Evolutionary conservation across 2,113 vertebrate genomes (phyloP), one percentile per base, ranked within the genome.

Genomic region (Rhinoptilus africanus): DNA sequence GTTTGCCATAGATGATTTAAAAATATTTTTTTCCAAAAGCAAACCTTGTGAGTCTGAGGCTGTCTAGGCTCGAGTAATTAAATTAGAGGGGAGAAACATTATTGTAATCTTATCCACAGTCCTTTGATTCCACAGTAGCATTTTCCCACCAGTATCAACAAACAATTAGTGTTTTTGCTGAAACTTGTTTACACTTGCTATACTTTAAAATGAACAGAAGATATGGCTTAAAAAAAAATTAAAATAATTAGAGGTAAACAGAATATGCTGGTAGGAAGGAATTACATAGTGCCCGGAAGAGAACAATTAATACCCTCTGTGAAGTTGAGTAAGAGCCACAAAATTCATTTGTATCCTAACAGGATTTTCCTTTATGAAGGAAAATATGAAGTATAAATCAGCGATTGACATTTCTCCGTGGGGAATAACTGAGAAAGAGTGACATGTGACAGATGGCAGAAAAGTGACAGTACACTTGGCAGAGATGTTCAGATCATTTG

Each of bases 381-480:
- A 66, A 96, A 91, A 90, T 34, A 64, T 37, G 77, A 66, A 93
- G 47, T 64, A 77, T 37, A 91, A 95, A 79, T 94, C 92, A 89
- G 28, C 1, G 0, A 69, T 32, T 92, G 94, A 87, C 84, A 89
- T 95, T 96, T 92, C 74, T 92, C 93, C 77, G 45, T 63, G 80
- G 71, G 91, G 89, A 88, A 75, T 12, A 78, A 54, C 68, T 34
- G 73, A 67, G 66, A 32, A 77, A 47, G 88, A 95, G 71, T 93
- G 92, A 92, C 37, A 60, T 24, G 28, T 95, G 94, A 89, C 92
- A 96, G 96, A 94, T 89, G 91, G 95, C 84, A 92, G 80, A 16
- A 32, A 79, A 97, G 89, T 88, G 94, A 91, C 95, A 94, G 93
- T 1, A 79, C 77, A 30, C 81, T 93, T 30, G 16, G 74, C 80